Percentiles rank a stretch among this genome's conserved stretches.
Evolutionary conservation across 2,797 vertebrate species (phyloP).

Genomic region (Taeniopygia guttata): DNA sequence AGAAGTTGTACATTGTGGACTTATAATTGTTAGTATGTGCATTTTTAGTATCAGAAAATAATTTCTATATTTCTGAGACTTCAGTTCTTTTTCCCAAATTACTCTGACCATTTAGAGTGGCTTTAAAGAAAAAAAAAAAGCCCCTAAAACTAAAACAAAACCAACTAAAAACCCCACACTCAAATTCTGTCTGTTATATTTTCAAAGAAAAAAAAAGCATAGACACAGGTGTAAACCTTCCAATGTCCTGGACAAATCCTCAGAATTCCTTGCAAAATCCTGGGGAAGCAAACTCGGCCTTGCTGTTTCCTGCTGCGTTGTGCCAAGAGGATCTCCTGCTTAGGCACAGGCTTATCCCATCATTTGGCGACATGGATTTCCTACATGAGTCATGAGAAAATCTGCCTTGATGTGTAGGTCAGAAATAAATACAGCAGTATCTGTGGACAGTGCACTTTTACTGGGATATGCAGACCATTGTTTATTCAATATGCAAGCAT

Average conservation of each 20-base stretch:
- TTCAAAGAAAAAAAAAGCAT: not conserved
- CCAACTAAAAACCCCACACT: rapidly evolving
- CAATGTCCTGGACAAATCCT: not conserved
- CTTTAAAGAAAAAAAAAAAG: not conserved
- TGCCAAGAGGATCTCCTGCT: not conserved
- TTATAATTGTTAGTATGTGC: slow-evolving; percentile 5
- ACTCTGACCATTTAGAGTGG: not conserved
- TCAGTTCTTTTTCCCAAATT: slow-evolving; percentile 13
- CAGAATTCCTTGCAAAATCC: not conserved
- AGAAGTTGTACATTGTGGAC: not conserved
- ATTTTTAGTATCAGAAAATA: slow-evolving; percentile 45
- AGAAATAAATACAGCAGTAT: not conserved
- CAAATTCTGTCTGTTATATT: not conserved
- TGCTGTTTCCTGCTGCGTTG: not conserved
- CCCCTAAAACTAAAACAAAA: not conserved
- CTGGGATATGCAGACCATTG: not conserved
- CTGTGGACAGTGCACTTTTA: not conserved
- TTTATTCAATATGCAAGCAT: not conserved
- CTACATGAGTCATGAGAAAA: not conserved
- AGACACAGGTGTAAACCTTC: not conserved
- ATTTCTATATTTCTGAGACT: slow-evolving; percentile 16
- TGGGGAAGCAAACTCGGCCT: not conserved
- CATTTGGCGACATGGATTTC: not conserved
- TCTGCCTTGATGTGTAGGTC: not conserved
- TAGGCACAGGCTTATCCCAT: not conserved